These are phyloP conservation scores for Enteromius radiatus DNA, from an alignment of 2,797 vertebrate species.

Conservation along the genomic window DNA sequence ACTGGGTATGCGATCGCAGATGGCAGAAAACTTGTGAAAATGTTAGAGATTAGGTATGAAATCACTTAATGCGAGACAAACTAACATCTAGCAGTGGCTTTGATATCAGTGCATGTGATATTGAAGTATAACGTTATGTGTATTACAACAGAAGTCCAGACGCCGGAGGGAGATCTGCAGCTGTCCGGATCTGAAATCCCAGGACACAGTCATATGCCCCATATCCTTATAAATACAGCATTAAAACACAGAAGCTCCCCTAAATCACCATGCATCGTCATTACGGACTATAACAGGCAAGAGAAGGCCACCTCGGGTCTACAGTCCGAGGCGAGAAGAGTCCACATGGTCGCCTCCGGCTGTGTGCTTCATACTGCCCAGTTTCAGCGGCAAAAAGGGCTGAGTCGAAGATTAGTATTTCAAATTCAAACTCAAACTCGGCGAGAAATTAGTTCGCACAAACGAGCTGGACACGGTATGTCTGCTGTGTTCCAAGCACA, in stretches of 20 bases:
- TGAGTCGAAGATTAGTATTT: not conserved
- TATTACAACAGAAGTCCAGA: constrained; percentile 46
- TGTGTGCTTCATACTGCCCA: not conserved
- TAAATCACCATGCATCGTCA: constrained; percentile 44
- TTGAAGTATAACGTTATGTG: constrained; percentile 39
- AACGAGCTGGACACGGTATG: constrained; percentile 45
- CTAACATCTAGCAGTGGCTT: constrained; percentile 24
- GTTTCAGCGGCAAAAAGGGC: constrained; percentile 4
- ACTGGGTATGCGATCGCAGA: not conserved
- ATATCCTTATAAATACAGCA: constrained; percentile 62
- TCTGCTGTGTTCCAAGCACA: constrained; percentile 57
- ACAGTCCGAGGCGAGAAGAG: constrained; percentile 50
- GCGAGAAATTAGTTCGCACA: constrained; percentile 38
- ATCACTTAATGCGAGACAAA: constrained; percentile 24
- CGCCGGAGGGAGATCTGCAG: constrained; percentile 46
- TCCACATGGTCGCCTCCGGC: constrained; percentile 48
- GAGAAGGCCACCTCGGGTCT: constrained; percentile 65
- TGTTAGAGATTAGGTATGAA: not conserved
- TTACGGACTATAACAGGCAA: constrained; percentile 38
- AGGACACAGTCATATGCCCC: constrained; percentile 70
- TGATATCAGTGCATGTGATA: constrained; percentile 13
- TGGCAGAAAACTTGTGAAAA: not conserved
- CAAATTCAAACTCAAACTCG: not conserved
- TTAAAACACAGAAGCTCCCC: constrained; percentile 17
- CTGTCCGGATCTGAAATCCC: constrained; percentile 62